Conservation (phyloP, 2,888 invertebrate genomes). For the Flabesymbios commensalis region DNA sequence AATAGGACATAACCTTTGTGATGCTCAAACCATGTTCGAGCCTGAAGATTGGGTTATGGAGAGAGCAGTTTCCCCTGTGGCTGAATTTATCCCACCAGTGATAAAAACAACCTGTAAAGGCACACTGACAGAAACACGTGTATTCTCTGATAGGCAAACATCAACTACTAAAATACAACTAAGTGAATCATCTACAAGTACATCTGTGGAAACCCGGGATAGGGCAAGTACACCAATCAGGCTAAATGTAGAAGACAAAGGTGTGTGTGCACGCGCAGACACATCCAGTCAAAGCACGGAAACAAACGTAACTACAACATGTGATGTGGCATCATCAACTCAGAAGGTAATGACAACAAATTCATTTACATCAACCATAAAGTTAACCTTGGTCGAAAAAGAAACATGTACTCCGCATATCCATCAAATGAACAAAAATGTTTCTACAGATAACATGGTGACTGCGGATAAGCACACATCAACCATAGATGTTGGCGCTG, state of each 20-base stretch:
- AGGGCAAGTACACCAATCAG: slow-evolving; percentile 6
- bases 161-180: too few relatives aligned
- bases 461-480: slow-evolving; percentile 31
- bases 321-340: slow-evolving; percentile 8
- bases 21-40: too few relatives aligned
- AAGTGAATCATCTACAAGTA: too few relatives aligned
- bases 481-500: slow-evolving; percentile 23
- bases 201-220: too few relatives aligned
- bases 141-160: too few relatives aligned
- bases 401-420: slow-evolving; percentile 32
- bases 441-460: slow-evolving; percentile 28
- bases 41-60: too few relatives aligned
- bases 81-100: too few relatives aligned
- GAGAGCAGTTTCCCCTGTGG: too few relatives aligned
- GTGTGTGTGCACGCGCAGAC: not conserved
- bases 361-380: slow-evolving; percentile 15
- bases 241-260: not conserved
- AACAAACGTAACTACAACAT: not conserved
- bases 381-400: slow-evolving; percentile 23
- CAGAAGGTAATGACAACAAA: slow-evolving; percentile 1
- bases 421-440: slow-evolving; percentile 27
- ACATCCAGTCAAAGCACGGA: not conserved
- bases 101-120: too few relatives aligned
- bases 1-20: too few relatives aligned
- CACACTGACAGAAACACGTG: too few relatives aligned